A percentile compares a stretch with the other conserved stretches of the same genome.
Conservation (phyloP, 2,113 vertebrate species). For the Cinclus cinclus region DNA sequence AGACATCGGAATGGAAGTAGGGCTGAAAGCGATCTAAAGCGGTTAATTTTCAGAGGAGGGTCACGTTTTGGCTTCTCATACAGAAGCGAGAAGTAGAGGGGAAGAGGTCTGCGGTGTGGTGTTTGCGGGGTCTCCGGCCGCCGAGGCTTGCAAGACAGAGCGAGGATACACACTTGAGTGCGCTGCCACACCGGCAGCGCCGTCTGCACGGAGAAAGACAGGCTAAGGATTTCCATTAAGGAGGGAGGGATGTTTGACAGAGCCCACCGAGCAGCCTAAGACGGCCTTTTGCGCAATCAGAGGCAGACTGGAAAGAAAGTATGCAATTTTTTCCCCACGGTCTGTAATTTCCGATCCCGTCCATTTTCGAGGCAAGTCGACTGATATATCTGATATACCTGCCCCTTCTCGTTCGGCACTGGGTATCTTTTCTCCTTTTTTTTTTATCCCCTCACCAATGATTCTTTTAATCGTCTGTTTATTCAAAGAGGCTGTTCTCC, state of each 20-base stretch:
- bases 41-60: constrained; percentile 4
- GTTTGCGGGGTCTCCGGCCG: background rate
- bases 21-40: constrained; percentile 30
- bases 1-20: background rate
- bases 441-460: too few species aligned
- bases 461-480: background rate
- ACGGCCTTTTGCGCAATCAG: background rate
- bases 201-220: background rate
- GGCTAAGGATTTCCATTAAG: background rate
- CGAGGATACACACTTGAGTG: background rate
- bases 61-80: background rate
- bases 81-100: background rate
- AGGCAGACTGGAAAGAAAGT: background rate
- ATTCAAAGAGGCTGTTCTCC: background rate
- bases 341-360: background rate
- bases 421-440: too few species aligned
- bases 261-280: background rate
- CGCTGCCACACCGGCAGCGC: background rate
- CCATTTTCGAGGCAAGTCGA: background rate
- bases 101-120: background rate
- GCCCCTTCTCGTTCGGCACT: rapidly evolving
- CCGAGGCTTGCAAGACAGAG: background rate
- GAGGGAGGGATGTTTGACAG: background rate
- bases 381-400: background rate
- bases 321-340: background rate